Conservation (phyloP, 2,888 invertebrate species). For the Lochmaea capreae region DNA sequence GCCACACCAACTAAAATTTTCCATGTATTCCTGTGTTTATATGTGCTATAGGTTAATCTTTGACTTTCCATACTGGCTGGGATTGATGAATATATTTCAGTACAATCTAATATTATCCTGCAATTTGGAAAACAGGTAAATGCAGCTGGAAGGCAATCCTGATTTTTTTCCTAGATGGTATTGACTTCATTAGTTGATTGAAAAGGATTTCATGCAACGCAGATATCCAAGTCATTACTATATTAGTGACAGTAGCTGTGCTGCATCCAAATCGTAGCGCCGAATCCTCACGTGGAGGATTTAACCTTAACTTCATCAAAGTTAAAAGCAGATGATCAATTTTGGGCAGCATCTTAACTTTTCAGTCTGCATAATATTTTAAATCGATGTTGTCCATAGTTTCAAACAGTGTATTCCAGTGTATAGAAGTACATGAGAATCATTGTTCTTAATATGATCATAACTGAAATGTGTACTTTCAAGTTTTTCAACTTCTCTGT, state of each 20-base stretch:
- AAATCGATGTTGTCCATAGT: background rate
- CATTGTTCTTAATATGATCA: background rate
- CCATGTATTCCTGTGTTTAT: constrained; percentile 2
- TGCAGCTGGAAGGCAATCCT: background rate
- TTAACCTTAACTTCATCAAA: background rate
- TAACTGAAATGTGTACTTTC: background rate
- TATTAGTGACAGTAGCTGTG: background rate
- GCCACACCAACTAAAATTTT: background rate
- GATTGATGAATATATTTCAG: background rate
- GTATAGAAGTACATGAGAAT: background rate
- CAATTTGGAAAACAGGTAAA: background rate
- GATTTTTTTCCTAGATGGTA: constrained; percentile 3
- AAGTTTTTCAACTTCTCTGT: background rate
- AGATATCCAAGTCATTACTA: background rate
- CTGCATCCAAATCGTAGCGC: background rate
- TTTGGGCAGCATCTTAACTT: background rate
- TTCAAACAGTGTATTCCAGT: background rate
- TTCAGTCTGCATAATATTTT: background rate
- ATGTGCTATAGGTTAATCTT: constrained; percentile 4
- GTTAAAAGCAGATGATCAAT: background rate
- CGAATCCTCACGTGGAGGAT: background rate
- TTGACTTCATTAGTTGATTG: background rate
- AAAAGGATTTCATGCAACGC: background rate
- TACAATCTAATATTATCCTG: constrained; percentile 21
- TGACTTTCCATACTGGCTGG: background rate